Evolutionary conservation across 1,140 invertebrate species (phyloP), one percentile per base, ranked within the genome.

Genomic region (Halyomorpha halys): DNA sequence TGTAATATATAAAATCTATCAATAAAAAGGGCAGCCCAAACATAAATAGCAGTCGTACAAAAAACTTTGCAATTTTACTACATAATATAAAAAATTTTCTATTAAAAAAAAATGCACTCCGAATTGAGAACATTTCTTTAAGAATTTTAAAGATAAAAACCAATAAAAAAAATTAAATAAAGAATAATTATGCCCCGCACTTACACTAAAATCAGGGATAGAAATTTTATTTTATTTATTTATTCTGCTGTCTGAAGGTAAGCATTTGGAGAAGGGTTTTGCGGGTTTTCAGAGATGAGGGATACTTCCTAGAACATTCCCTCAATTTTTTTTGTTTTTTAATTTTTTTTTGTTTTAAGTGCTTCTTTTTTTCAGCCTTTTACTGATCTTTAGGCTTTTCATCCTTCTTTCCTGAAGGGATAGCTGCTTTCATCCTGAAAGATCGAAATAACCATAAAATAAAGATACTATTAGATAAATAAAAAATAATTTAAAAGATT

Each of bases 321-420:
- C 34, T 39, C 34, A 39, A 13, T 39, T 39, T 39, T 39, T 39
- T 39, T 39, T 39, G 34, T 39, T 39, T 6, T 39, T 39, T n/a
- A n/a, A 49, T 39, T 23, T 61, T 47, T 49, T 25, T 49, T 44
- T 54, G 18, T 62, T 47, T 45, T 54, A 39, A 18, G 25, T 18
- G 44, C 21, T 49, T 49, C n/a, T 49, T 18, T 49, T 19, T 14
- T 23, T 56, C n/a, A 64, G 21, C 18, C 59, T 59, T 79, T 82
- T 90, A 91, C 81, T 91, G 87, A 76, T 91, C 88, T 68, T 80
- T 81, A 79, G 89, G 89, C 69, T 84, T 79, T 70, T 84, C 82
- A 69, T 84, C 81, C 80, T 94, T 94, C 79, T 92, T 90, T 69
- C 88, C 89, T 76, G 94, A 84, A 65, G 92, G 93, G 74, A 95